Evolutionary conservation across 1,140 invertebrate species (phyloP).

Genomic region (Diorhabda carinulata): DNA sequence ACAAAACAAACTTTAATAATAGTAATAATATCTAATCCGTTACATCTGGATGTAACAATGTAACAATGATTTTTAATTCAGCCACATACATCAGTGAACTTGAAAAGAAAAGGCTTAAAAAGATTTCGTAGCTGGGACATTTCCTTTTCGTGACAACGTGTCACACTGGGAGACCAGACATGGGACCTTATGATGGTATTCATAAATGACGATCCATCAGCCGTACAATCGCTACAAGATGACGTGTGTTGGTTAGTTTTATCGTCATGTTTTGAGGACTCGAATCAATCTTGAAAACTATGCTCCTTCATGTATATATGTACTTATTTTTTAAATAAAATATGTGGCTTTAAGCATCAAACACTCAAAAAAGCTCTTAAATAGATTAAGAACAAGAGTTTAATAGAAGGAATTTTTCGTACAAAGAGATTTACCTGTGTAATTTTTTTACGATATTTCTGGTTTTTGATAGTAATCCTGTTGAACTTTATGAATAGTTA

Average conservation of each 20-base stretch:
- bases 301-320: neutral
- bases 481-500: too few relatives aligned
- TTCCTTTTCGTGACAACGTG: constrained; percentile 15
- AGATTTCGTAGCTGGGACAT: constrained; percentile 5
- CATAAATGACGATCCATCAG: constrained; percentile 9
- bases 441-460: too few relatives aligned
- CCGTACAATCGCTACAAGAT: neutral
- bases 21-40: constrained; percentile 14
- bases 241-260: constrained; percentile 11
- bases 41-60: constrained; percentile 13
- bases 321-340: too few relatives aligned
- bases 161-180: constrained; percentile 4
- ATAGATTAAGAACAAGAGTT: too few relatives aligned
- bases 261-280: constrained; percentile 3
- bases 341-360: too few relatives aligned
- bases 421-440: too few relatives aligned
- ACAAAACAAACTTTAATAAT: constrained; percentile 5
- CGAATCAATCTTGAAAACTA: neutral
- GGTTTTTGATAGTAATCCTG: too few relatives aligned
- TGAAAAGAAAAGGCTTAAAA: constrained; percentile 12
- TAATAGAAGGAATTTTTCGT: too few relatives aligned
- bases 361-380: too few relatives aligned
- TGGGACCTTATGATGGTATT: neutral
- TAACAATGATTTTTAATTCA: constrained; percentile 15
- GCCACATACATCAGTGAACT: constrained; percentile 12